Base-by-base conservation (phyloP, 1,140 invertebrate species). In the Eurosta solidaginis region DNA sequence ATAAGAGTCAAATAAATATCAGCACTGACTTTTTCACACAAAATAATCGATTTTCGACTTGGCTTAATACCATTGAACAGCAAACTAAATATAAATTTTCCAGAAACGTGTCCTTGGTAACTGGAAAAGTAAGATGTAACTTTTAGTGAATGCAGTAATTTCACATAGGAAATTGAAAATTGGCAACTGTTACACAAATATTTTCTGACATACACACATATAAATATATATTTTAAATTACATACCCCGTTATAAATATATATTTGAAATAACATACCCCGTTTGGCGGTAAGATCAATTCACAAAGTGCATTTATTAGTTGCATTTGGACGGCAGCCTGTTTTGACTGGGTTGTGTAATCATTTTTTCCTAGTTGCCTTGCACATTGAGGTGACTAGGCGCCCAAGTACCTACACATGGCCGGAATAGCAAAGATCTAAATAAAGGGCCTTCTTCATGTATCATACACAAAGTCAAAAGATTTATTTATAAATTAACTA, bases 241-340 rank as follows among this genome's bases (percentile, higher is more conserved):
- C 9, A 36, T 54, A 68, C n/a, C n/a, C n/a, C n/a, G n/a, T n/a
- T n/a, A n/a, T n/a, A n/a, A n/a, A n/a, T n/a, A n/a, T n/a, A n/a
- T n/a, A n/a, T n/a, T 42, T 68, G 14, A 29, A 68, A 9, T 68
- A n/a, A 68, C 36, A 54, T 20, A n/a, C 33, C 22, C 14, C 59
- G 12, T 36, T 68, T 29, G 29, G 33, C 59, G 40, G n/a, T 33
- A 2, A 68, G 40, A 17, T 42, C 9, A 42, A 68, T 68, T 68
- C 59, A 40, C 59, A 68, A 68, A 68, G 25, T 68, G 59, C 36
- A 68, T 68, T 68, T 68, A 68, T 68, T 68, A 68, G 59, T 68
- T 68, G 33, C 40, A 68, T 68, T 68, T 68, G 59, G 59, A 29
- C 40, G 59, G 17, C 27, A 20, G 59, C 59, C 59, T 68, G 20